Conservation (phyloP, 2,888 invertebrate species). For the Serrognathus titanus region DNA sequence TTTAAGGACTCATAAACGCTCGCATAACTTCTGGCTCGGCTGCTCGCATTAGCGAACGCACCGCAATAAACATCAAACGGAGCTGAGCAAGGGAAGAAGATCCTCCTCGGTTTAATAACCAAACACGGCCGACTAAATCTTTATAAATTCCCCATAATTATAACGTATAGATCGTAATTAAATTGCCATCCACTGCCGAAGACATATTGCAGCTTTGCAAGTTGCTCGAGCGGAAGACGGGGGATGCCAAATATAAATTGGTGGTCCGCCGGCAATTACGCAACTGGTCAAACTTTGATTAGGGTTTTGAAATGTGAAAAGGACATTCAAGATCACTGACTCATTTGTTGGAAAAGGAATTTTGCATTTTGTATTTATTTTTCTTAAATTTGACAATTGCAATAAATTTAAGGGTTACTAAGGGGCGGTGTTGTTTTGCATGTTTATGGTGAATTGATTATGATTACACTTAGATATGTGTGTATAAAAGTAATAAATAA, state of each 20-base stretch:
- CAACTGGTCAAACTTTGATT: no score
- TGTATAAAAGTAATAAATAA: no score
- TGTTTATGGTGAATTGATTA: no score
- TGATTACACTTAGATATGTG: no score
- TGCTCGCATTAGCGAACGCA: constrained; percentile 14
- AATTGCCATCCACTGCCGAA: constrained; percentile 34
- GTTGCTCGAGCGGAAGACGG: constrained; percentile 15
- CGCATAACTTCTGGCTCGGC: constrained; percentile 12
- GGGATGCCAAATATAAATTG: constrained; percentile 16
- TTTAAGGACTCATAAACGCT: constrained; percentile 11
- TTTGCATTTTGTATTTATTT: no score
- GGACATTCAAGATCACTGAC: no score
- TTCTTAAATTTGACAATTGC: no score
- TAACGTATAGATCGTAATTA: constrained; percentile 49
- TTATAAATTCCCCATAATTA: constrained; percentile 48
- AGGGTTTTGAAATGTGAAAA: no score
- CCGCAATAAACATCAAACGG: constrained; percentile 20
- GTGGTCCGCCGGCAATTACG: not conserved
- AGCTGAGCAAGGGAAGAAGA: not conserved
- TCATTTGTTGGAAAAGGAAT: no score
- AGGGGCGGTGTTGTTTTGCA: no score
- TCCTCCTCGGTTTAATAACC: constrained; percentile 36
- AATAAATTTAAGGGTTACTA: no score
- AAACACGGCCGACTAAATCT: constrained; percentile 44
- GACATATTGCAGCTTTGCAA: constrained; percentile 15